Evolutionary conservation across 2,113 vertebrate genomes (phyloP).

Genomic region (Ifrita kowaldi): DNA sequence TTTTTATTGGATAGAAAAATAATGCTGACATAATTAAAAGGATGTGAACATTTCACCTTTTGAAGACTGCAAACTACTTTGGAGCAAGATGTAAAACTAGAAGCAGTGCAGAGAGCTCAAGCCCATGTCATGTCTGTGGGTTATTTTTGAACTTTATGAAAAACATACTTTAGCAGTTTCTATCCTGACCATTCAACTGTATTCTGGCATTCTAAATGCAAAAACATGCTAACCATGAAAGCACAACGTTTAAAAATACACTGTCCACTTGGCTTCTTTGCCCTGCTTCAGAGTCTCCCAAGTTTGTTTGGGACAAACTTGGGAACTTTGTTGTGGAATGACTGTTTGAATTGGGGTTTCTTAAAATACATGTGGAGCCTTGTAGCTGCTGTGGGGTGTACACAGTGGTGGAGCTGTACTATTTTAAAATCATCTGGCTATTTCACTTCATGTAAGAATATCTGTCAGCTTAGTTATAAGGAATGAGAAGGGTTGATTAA

Average conservation of each 20-base stretch:
- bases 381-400: slow-evolving; percentile 32
- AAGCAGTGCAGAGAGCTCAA: slow-evolving; percentile 30
- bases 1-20: slow-evolving; percentile 16
- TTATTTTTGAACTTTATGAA: slow-evolving; percentile 73
- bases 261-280: slow-evolving; percentile 49
- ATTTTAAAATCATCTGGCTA: slow-evolving; percentile 52
- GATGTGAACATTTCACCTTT: slow-evolving; percentile 55
- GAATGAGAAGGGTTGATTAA: slow-evolving; percentile 45
- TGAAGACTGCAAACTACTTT: slow-evolving; percentile 47
- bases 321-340: slow-evolving; percentile 52
- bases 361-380: slow-evolving; percentile 58
- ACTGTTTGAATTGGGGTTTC: slow-evolving; percentile 53
- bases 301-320: slow-evolving; percentile 25
- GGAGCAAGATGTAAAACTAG: slow-evolving; percentile 58
- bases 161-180: slow-evolving; percentile 64
- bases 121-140: slow-evolving; percentile 39
- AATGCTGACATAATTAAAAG: slow-evolving; percentile 42
- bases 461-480: slow-evolving; percentile 41
- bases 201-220: slow-evolving; percentile 67
- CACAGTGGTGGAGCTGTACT: slow-evolving; percentile 8
- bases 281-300: slow-evolving; percentile 5
- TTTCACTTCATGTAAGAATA: slow-evolving; percentile 39
- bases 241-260: slow-evolving; percentile 60
- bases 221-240: slow-evolving; percentile 71
- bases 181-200: slow-evolving; percentile 50